A percentile compares a stretch with the other conserved stretches of the same genome.
Conservation (phyloP, 2,797 vertebrate species). For the Avahi laniger region DNA sequence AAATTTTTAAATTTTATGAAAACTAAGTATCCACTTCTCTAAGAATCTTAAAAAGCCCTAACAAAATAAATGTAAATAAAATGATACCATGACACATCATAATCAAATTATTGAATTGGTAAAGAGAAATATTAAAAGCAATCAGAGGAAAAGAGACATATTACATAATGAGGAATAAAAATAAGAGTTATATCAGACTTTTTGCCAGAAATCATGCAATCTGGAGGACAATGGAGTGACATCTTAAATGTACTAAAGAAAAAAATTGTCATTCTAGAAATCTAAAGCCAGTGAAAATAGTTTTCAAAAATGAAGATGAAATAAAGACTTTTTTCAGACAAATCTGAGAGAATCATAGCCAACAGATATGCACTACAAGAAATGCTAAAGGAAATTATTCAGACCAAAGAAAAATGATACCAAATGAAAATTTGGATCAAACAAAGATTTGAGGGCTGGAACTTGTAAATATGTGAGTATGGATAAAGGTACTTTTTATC, state of each 20-base stretch:
- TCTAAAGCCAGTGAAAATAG: not conserved
- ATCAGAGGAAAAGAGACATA: not conserved
- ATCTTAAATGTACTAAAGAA: not conserved
- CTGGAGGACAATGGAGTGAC: not conserved
- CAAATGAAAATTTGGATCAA: not conserved
- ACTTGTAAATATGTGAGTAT: not conserved
- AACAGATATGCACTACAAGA: not conserved
- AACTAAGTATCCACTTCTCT: not conserved
- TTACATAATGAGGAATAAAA: not conserved
- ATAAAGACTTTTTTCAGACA: not conserved
- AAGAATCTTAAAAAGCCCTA: not conserved
- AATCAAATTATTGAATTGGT: not conserved
- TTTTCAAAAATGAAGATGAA: not conserved
- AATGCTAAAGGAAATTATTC: not conserved
- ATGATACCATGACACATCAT: not conserved
- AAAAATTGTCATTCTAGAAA: not conserved
- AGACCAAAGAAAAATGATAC: not conserved
- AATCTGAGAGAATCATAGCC: not conserved
- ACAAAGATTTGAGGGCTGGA: not conserved
- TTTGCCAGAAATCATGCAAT: not conserved
- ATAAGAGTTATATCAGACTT: not conserved
- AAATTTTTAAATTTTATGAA: not conserved
- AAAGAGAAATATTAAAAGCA: not conserved
- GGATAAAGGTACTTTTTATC: not conserved
- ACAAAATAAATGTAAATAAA: not conserved